Evolutionary conservation across 2,888 invertebrate genomes (phyloP), one percentile per base, ranked within the genome.

Genomic region (Tanypteryx hageni): DNA sequence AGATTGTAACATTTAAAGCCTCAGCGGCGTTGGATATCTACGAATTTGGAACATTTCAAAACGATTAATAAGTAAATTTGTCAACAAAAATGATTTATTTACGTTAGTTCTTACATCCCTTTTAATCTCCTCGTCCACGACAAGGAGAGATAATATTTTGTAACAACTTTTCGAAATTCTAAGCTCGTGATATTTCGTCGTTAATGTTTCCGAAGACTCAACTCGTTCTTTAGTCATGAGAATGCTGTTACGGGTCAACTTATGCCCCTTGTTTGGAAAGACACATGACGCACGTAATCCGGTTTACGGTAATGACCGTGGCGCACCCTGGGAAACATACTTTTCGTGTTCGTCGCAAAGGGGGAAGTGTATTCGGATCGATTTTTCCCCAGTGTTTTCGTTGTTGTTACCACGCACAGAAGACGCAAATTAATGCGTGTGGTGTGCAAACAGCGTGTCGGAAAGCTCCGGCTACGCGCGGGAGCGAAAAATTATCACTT

Each of bases 261-360:
- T 44, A 89, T 44, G n/a, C 64, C 59, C 64, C 31, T 89, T 61
- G 76, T 64, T 64, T 44, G 86, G 22, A 31, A 57, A 31, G 14
- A 4, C 9, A 89, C 89, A 16, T 44, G 64, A 68, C 89, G 56
- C 22, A 64, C n/a, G 16, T 44, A 89, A 89, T 89, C 64, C 64
- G 18, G n/a, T 89, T 64, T 89, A 64, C 89, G 89, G 56, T 89
- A 89, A 89, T 89, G 64, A 31, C 14, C 44, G 64, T 16, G 27
- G 31, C 64, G 31, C 10, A 22, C 64, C 61, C 18, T 44, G 64
- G 59, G 27, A 86, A 64, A 89, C 89, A 61, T 59, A 13, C 14
- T 59, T 59, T 14, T 59, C 18, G 27, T 61, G 61, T 86, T 22
- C 85, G 0, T 58, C 22, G 22, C 85, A 27, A n/a, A 27, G 61